A percentile compares a stretch with the other conserved stretches of the same genome.
Evolutionary conservation across 2,113 vertebrate species (phyloP).

Genomic region (Seriola rivoliana): DNA sequence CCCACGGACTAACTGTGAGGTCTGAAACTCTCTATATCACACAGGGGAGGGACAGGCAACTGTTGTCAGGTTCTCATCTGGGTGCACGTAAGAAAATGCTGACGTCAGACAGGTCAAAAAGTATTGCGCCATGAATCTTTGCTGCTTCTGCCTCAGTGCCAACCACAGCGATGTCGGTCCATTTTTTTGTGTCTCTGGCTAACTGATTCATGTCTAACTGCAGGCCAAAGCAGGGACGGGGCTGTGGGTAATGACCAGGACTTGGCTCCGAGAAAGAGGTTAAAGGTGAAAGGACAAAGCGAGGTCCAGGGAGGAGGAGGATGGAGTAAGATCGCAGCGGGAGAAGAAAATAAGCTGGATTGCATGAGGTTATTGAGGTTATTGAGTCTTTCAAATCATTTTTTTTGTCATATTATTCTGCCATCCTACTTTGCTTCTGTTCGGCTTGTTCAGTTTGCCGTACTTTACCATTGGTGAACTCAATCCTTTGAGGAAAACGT

Average conservation of each 20-base stretch:
- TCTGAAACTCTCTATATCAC: constrained; percentile 37
- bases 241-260: constrained; percentile 18
- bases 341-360: neutral
- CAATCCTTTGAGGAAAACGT: neutral
- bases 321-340: neutral
- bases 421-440: neutral
- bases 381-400: neutral
- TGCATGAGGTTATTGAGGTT: neutral
- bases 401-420: neutral
- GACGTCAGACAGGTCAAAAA: constrained; percentile 45
- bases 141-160: constrained; percentile 35
- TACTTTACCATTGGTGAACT: neutral
- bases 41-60: neutral
- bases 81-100: constrained; percentile 39
- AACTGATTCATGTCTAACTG: constrained; percentile 62
- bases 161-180: constrained; percentile 42
- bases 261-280: constrained; percentile 37
- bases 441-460: constrained; percentile 4
- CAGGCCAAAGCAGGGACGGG: constrained; percentile 20
- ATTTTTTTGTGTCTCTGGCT: constrained; percentile 52
- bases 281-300: constrained; percentile 40
- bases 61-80: constrained; percentile 43
- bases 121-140: constrained; percentile 29
- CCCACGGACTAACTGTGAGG: constrained; percentile 36
- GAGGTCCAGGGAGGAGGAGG: neutral